Evolutionary conservation across 2,888 invertebrate species (phyloP).

Genomic region (Sarcophaga carnaria): DNA sequence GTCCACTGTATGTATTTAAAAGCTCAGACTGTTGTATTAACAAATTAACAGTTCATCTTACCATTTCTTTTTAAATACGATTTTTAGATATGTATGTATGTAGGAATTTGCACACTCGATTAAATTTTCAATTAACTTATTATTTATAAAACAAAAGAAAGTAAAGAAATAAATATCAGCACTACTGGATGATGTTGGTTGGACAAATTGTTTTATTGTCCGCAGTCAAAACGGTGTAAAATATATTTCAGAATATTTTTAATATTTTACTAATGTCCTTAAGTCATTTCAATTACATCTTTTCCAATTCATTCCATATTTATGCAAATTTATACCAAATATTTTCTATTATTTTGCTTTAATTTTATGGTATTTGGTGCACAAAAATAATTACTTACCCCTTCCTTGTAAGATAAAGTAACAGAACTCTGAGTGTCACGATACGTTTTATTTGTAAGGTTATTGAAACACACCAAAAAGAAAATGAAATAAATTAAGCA

Average conservation of each 20-base stretch:
- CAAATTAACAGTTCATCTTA: too few relatives aligned
- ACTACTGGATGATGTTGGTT: background rate
- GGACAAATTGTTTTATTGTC: background rate
- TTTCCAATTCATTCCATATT: conserved; percentile 59
- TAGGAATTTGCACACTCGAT: too few relatives aligned
- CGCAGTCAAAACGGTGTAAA: background rate
- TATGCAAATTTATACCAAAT: conserved; percentile 48
- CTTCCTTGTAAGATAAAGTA: conserved; percentile 14
- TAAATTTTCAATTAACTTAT: too few relatives aligned
- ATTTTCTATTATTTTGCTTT: conserved; percentile 31
- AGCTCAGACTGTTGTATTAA: too few relatives aligned
- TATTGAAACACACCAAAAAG: conserved; percentile 21
- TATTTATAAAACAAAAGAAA: too few relatives aligned
- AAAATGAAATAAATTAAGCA: conserved; percentile 23
- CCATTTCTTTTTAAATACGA: too few relatives aligned
- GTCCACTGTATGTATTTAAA: too few relatives aligned
- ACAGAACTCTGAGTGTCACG: conserved; percentile 45
- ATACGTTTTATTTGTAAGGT: conserved; percentile 40
- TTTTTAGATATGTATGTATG: too few relatives aligned
- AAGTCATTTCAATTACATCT: conserved; percentile 61
- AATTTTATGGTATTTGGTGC: conserved; percentile 2
- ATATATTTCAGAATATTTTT: background rate
- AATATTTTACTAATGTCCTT: conserved; percentile 33
- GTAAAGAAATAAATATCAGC: too few relatives aligned
- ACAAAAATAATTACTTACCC: conserved; percentile 15